Percentiles rank a stretch among this genome's conserved stretches.
These are phyloP conservation scores for Rotaria magnacalcarata DNA, from an alignment of 2,888 invertebrate genomes.

Conservation along the genomic window DNA sequence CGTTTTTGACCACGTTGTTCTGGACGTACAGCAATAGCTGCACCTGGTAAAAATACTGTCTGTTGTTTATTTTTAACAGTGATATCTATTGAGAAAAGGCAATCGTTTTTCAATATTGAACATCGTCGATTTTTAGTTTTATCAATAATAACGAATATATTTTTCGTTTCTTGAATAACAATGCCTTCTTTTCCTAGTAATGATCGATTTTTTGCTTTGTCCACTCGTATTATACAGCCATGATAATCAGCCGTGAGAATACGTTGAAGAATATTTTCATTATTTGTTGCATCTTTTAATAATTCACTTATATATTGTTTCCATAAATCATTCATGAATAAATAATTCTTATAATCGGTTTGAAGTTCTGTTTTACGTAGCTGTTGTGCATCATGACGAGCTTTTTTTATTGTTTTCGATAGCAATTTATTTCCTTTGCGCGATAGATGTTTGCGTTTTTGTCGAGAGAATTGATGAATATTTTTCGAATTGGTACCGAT, in stretches of 20 bases:
- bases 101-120: background rate
- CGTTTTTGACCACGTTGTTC: constrained; percentile 35
- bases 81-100: background rate
- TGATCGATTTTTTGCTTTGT: background rate
- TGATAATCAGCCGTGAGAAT: background rate
- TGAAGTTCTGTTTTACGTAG: background rate
- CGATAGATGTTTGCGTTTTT: background rate
- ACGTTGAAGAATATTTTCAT: background rate
- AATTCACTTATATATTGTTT: background rate
- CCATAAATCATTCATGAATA: constrained; percentile 26
- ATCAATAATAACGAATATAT: background rate
- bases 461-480: constrained; percentile 10
- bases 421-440: background rate
- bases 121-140: background rate
- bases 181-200: constrained; percentile 23
- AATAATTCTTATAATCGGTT: background rate
- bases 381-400: background rate
- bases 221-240: background rate
- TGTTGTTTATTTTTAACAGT: background rate
- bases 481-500: constrained; percentile 34
- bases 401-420: constrained; percentile 1
- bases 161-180: constrained; percentile 36
- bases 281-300: background rate
- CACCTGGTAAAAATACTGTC: background rate
- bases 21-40: constrained; percentile 8